Evolutionary conservation across 2,888 invertebrate species (phyloP).

Genomic region (Dysmachus trigonus): DNA sequence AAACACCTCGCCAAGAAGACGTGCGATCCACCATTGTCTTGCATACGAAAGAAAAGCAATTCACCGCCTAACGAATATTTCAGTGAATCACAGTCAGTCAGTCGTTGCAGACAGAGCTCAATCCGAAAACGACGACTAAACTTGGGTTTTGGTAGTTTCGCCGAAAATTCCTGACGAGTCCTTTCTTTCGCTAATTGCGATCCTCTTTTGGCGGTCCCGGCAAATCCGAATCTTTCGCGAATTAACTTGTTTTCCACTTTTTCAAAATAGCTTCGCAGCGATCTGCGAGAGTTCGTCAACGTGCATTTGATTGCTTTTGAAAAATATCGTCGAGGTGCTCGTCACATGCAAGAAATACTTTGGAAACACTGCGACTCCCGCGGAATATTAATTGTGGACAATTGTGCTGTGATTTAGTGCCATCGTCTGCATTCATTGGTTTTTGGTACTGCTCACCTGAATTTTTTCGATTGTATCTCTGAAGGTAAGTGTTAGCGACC

Average conservation of each 20-base stretch:
- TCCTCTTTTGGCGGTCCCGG: neutral
- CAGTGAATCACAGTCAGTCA: slow-evolving; percentile 47
- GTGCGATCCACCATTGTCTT: slow-evolving; percentile 20
- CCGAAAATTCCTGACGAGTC: slow-evolving; percentile 7
- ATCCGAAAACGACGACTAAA: neutral
- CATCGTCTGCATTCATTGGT: slow-evolving; percentile 27
- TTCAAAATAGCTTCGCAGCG: neutral
- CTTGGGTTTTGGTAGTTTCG: neutral
- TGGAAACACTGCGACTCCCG: slow-evolving; percentile 12
- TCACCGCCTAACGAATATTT: slow-evolving; percentile 43
- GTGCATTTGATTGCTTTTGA: neutral
- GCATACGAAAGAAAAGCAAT: slow-evolving; percentile 47
- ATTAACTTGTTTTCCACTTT: neutral
- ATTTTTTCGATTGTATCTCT: neutral
- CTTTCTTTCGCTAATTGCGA: neutral
- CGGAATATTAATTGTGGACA: slow-evolving; percentile 37
- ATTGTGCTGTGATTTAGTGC: slow-evolving; percentile 37
- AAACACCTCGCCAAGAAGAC: slow-evolving; percentile 28
- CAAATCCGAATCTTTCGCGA: neutral
- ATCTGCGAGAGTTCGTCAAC: neutral
- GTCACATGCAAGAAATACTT: slow-evolving; percentile 19
- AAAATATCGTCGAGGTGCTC: neutral
- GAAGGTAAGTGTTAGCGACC: slow-evolving; percentile 26
- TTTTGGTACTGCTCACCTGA: slow-evolving; percentile 11
- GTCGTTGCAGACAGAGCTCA: slow-evolving; percentile 44